Conservation (phyloP, 2,113 vertebrate genomes). For the Pteronura brasiliensis region DNA sequence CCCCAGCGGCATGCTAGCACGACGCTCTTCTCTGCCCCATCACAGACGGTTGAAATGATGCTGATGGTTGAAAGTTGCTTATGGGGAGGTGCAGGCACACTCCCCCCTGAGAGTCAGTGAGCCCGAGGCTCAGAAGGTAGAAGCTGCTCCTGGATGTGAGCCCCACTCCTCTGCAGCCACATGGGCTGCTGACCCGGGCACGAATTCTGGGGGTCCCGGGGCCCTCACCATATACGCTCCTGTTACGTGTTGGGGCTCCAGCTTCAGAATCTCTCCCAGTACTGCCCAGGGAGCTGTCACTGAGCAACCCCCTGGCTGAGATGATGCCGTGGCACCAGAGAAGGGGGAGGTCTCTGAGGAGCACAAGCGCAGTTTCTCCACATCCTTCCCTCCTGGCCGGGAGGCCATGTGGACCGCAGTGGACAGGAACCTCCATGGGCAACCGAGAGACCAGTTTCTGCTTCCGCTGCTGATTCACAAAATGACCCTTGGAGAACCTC, state of each 20-base stretch:
- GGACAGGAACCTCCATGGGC: background rate
- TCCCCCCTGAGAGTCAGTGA: background rate
- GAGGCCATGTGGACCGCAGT: too few relatives aligned
- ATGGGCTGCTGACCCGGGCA: rapidly evolving
- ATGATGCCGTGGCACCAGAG: background rate
- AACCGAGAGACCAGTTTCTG: background rate
- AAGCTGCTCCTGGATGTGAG: rapidly evolving
- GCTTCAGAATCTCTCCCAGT: background rate
- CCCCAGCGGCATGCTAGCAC: too few relatives aligned
- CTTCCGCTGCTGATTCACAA: background rate
- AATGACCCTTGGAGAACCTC: background rate
- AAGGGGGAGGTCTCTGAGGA: background rate
- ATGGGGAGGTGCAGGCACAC: background rate
- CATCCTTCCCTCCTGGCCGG: background rate
- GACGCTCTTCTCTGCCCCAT: background rate
- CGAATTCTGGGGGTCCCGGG: background rate
- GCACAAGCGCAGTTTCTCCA: background rate
- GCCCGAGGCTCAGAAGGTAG: too few relatives aligned
- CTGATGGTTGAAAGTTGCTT: background rate
- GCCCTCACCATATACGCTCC: background rate
- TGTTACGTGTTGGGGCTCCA: background rate
- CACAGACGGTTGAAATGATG: too few relatives aligned
- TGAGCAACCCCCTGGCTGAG: background rate
- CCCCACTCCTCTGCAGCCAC: background rate
- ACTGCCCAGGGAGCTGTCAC: background rate